These are phyloP conservation scores for Alitta virens DNA, from an alignment of 2,888 invertebrate species.

Conservation along the genomic window DNA sequence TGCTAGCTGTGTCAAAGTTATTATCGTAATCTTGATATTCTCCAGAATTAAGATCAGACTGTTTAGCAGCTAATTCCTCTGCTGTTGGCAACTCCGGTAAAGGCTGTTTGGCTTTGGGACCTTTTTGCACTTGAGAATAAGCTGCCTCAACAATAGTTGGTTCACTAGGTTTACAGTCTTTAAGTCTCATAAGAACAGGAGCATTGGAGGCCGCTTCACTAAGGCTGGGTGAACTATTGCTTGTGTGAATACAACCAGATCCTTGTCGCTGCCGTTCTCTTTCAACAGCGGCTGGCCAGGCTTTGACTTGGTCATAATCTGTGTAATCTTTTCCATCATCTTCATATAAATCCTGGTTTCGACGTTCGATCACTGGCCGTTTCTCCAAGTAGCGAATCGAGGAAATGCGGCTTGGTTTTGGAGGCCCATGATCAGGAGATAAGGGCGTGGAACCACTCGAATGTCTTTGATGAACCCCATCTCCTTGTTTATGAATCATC, in stretches of 20 bases:
- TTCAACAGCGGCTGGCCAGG: slow-evolving; percentile 32
- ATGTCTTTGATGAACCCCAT: background rate
- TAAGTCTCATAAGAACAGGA: too few species aligned
- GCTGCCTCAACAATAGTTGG: too few species aligned
- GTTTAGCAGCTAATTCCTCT: background rate
- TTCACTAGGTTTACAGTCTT: too few species aligned
- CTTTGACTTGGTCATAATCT: slow-evolving; percentile 49
- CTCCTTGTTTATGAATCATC: too few species aligned
- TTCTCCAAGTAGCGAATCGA: slow-evolving; percentile 43
- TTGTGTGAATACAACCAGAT: too few species aligned
- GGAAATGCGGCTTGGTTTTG: slow-evolving; percentile 59
- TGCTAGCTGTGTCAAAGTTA: background rate
- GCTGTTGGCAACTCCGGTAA: background rate
- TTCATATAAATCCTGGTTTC: slow-evolving; percentile 43
- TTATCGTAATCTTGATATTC: slow-evolving; percentile 5
- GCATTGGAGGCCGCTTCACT: too few species aligned
- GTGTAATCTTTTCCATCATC: slow-evolving; percentile 49
- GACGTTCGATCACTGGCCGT: slow-evolving; percentile 40
- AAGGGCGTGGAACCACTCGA: background rate
- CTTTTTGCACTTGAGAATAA: too few species aligned
- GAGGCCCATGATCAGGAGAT: slow-evolving; percentile 42
- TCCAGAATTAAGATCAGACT: background rate
- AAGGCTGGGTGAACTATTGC: too few species aligned
- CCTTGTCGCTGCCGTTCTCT: background rate
- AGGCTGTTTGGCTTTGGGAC: too few species aligned